A percentile compares a stretch with the other conserved stretches of the same genome.
Conservation (phyloP, 2,113 vertebrate genomes). For the Prochilodus magdalenae region DNA sequence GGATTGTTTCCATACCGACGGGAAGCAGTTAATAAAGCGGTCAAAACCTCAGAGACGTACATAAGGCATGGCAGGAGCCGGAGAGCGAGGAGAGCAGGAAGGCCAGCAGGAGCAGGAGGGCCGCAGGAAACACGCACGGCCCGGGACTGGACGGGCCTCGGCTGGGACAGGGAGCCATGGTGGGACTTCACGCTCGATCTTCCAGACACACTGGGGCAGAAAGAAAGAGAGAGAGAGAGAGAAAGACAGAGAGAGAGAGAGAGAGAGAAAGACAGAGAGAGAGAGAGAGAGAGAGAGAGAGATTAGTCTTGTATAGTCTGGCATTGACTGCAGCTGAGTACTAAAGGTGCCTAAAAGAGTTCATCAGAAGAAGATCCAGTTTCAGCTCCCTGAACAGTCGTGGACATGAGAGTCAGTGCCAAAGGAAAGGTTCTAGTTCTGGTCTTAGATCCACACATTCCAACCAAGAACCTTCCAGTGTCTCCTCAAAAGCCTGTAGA, state of each 20-base stretch:
- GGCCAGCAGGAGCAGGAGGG: conserved; percentile 32
- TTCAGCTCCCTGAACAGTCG: no score
- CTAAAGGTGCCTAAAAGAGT: no score
- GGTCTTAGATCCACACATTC: no score
- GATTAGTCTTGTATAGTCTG: background rate
- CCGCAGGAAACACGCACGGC: background rate
- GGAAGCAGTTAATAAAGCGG: background rate
- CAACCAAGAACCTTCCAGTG: no score
- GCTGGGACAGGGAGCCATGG: conserved; percentile 40
- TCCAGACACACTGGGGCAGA: conserved; percentile 34
- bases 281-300: background rate
- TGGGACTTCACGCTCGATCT: conserved; percentile 11
- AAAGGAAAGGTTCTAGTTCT: no score
- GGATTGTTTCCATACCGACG: conserved; percentile 22
- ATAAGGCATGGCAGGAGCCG: conserved; percentile 39
- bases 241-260: background rate
- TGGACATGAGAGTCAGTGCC: no score
- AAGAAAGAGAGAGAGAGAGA: background rate
- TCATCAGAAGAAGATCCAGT: no score
- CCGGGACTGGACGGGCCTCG: background rate
- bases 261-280: background rate
- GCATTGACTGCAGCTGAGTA: no score
- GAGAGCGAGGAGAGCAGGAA: conserved; percentile 32
- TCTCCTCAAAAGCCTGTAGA: no score
- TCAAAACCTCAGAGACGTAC: conserved; percentile 35